Base-by-base conservation (phyloP, 2,113 vertebrate genomes). In the Myrmophylax atrothorax region DNA sequence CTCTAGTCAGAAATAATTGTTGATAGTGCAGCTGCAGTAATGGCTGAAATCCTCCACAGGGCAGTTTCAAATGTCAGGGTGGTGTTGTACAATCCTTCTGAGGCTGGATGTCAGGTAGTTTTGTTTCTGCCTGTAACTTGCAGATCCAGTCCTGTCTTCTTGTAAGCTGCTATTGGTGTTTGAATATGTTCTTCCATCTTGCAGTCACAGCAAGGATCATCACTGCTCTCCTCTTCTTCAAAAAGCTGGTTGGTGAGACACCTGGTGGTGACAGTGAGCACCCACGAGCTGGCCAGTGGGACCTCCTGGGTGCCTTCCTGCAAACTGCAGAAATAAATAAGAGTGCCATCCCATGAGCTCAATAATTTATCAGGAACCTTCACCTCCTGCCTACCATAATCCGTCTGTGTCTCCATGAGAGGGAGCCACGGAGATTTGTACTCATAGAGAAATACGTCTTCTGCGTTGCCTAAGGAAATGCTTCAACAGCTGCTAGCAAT, bases 181-280 rank as follows among this genome's bases (percentile, higher is more conserved):
- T 31, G 20, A 78, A 55, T 84, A 59, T 62, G 28, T 29, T 67
- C 52, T 87, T 44, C 47, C 33, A 37, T 22, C 33, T n/a, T 25
- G 31, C 37, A 92, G 28, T 40, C 56, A n/a, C 52, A 62, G 84
- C 31, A 76, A 81, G 12, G 52, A 68, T 46, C 63, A 23, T 37
- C 46, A 10, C 46, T 70, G 47, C 33, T 38, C 37, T 63, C 9
- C 20, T 17, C 20, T 35, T 84, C 62, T 67, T 55, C 42, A 58
- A 89, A 97, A 87, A 75, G 46, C 52, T 83, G 92, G n/a, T 87
- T 24, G 37, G 90, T 97, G 97, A 97, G 98, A 97, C 98, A 97
- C 96, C 97, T 93, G 77, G 96, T 97, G 98, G 97, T 95, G 25
- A 58, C n/a, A 66, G 37, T 12, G 38, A 93, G 87, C 63, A 93